Evolutionary conservation across 2,888 invertebrate species (phyloP).

Genomic region (Deroplatys truncata): DNA sequence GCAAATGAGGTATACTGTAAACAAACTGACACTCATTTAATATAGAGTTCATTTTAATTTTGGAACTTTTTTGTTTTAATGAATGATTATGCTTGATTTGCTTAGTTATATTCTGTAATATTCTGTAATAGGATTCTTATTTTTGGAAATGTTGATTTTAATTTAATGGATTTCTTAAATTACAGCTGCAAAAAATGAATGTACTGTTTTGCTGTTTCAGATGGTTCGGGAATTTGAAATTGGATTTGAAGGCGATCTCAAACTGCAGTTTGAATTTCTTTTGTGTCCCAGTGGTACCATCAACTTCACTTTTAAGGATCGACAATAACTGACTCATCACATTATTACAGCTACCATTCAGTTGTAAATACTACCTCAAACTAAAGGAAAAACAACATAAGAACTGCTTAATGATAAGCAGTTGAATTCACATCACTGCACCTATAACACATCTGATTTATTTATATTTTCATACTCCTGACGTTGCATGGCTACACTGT

Average conservation of each 20-base stretch:
- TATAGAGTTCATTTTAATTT: no score
- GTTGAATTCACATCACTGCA: not conserved
- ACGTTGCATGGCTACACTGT: not conserved
- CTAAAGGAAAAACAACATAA: not conserved
- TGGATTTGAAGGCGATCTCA: conserved; percentile 61
- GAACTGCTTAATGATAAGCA: not conserved
- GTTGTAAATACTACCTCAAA: not conserved
- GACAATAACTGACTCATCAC: not conserved
- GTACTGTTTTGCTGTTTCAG: conserved; percentile 45
- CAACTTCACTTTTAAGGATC: conserved; percentile 55
- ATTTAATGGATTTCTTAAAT: no score
- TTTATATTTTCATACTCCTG: not conserved
- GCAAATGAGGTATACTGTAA: no score
- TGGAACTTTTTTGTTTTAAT: no score
- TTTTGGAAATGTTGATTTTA: no score
- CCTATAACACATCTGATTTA: not conserved
- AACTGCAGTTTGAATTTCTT: conserved; percentile 77
- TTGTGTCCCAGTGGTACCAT: conserved; percentile 73
- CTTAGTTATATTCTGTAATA: no score
- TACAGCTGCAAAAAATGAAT: not conserved
- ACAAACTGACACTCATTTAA: no score
- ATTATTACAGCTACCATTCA: not conserved
- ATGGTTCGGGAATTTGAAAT: conserved; percentile 68
- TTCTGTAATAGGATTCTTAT: no score
- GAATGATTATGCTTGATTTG: no score